Evolutionary conservation across 2,113 vertebrate species (phyloP).

Genomic region (Abramis brama): DNA sequence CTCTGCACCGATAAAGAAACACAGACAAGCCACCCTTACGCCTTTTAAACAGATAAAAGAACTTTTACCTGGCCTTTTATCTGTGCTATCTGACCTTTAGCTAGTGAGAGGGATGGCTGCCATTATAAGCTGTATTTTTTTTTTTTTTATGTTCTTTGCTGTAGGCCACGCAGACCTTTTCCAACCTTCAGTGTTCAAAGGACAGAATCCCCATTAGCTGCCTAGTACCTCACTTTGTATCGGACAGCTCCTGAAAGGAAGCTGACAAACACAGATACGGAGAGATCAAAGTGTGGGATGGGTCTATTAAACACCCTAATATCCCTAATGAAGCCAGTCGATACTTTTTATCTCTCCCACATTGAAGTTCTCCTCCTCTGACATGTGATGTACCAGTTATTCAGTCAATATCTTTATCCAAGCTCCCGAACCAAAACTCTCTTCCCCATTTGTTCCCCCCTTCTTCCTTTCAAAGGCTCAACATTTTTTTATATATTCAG

Average conservation of each 20-base stretch:
- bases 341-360: conserved; percentile 50
- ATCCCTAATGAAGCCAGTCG: conserved; percentile 57
- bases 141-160: conserved; percentile 56
- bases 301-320: conserved; percentile 62
- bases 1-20: conserved; percentile 15
- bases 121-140: conserved; percentile 56
- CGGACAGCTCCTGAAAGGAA: conserved; percentile 39
- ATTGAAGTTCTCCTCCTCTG: conserved; percentile 24
- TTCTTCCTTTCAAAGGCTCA: conserved; percentile 5
- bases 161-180: conserved; percentile 66
- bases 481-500: no score
- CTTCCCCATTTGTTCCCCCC: not conserved
- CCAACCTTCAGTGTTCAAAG: conserved; percentile 66
- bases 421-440: conserved; percentile 21
- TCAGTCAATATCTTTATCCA: conserved; percentile 46
- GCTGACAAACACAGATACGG: conserved; percentile 48
- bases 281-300: conserved; percentile 52
- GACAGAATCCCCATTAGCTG: conserved; percentile 57
- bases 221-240: conserved; percentile 46
- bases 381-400: not conserved
- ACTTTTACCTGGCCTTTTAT: conserved; percentile 58
- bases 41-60: conserved; percentile 50
- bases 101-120: conserved; percentile 60
- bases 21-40: conserved; percentile 13
- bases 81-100: conserved; percentile 72